Base-by-base conservation (phyloP, 1,140 invertebrate species). In the Homalodisca vitripennis region DNA sequence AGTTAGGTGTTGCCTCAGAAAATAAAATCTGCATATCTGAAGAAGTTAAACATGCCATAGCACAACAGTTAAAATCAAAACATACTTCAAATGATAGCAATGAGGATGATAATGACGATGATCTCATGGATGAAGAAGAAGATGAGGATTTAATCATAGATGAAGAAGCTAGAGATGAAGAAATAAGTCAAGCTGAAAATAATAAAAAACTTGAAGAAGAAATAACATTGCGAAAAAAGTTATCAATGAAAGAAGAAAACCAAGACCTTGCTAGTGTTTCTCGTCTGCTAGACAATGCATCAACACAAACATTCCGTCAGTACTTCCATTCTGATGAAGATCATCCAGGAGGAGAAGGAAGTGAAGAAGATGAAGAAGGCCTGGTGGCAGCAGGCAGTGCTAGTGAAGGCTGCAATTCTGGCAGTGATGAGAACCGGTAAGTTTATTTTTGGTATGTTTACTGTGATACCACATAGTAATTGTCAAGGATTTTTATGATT, bases 321-420 rank as follows among this genome's bases (percentile, higher is more conserved):
- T 80, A 78, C 76, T 81, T 78, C 72, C 67, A 67, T 24, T 51
- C 63, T 12, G 77, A 78, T 20, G 78, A 79, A 30, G 77, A 80
- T 47, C 76, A 79, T 47, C 72, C 55, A 53, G 77, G 73, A 14
- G 57, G 78, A 68, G 75, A 75, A 79, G 81, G 14, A 75, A 83
- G 75, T 68, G 86, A 87, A 69, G 86, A 87, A 77, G 90, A 93
- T 72, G 88, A 90, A 75, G 91, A 92, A 77, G 89, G 89, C 14
- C 82, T 91, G 0, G 83, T 92, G 0, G 88, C 88, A 0, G 88
- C 88, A 0, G 84, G 84, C 13, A 89, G 87, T 29, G 88, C 88
- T 3, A 91, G 89, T 71, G 90, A 91, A 77, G 89, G 88, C 68
- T 91, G 92, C 74, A 88, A 89, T 72, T 91, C 89, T n/a, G 90